Evolutionary conservation across 2,113 vertebrate genomes (phyloP).

Genomic region (Phalacrocorax aristotelis): DNA sequence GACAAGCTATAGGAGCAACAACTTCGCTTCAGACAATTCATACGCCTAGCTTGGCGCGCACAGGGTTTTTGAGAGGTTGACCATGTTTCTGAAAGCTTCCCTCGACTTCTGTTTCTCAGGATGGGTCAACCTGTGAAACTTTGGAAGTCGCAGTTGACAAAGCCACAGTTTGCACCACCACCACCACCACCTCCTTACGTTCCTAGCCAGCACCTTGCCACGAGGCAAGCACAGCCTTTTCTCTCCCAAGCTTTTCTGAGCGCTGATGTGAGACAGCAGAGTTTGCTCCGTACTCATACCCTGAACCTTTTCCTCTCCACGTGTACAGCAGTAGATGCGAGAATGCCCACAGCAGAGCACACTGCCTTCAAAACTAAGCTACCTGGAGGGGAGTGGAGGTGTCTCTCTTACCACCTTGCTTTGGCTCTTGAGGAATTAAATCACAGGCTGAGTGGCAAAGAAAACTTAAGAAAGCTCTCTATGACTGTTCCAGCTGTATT

Average conservation of each 20-base stretch:
- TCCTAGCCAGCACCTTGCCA: not conserved
- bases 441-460: not conserved
- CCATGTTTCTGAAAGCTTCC: not conserved
- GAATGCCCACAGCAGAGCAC: not conserved
- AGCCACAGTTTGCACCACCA: not conserved
- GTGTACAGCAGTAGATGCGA: fast-evolving
- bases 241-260: not conserved
- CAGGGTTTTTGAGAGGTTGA: not conserved
- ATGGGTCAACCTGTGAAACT: not conserved
- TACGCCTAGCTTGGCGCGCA: not conserved
- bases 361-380: not conserved
- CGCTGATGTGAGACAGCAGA: not conserved
- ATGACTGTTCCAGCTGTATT: not conserved
- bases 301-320: not conserved
- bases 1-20: not conserved
- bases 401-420: not conserved
- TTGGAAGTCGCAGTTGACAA: not conserved
- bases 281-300: fast-evolving
- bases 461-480: not conserved
- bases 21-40: not conserved
- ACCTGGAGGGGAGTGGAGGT: not conserved
- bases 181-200: fast-evolving
- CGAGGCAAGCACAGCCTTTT: not conserved
- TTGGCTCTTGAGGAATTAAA: not conserved
- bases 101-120: not conserved